Evolutionary conservation across 2,113 vertebrate genomes (phyloP).

Genomic region (Clarias macrocephalus): DNA sequence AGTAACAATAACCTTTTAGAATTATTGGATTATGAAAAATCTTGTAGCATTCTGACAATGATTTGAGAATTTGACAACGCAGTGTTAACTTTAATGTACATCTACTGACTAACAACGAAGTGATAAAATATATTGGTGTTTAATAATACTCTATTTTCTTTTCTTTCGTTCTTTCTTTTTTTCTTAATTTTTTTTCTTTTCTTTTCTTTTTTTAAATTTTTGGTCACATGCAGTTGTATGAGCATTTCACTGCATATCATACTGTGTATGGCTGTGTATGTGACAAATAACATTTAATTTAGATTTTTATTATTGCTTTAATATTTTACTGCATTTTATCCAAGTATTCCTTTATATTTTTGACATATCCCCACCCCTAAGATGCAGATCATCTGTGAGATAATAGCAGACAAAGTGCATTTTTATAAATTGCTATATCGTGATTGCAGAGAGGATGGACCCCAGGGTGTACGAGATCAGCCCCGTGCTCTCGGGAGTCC

Average conservation of each 20-base stretch:
- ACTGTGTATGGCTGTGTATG: no score
- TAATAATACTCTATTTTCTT: no score
- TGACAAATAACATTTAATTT: no score
- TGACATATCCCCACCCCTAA: not conserved
- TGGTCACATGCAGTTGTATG: no score
- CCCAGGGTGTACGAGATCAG: conserved; percentile 58
- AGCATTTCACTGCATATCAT: no score
- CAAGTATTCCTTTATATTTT: not conserved
- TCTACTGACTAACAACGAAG: not conserved
- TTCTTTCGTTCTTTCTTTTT: no score
- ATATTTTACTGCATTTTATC: not conserved
- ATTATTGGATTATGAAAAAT: not conserved
- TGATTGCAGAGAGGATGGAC: conserved; percentile 64
- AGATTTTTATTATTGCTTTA: not conserved
- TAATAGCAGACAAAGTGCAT: not conserved
- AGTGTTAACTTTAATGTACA: no score
- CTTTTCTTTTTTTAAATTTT: no score
- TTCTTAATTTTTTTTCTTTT: no score
- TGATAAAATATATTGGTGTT: no score
- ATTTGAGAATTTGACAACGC: no score
- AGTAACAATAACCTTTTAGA: not conserved
- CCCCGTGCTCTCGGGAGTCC: conserved; percentile 65
- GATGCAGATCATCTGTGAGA: not conserved
- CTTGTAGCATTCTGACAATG: not conserved
- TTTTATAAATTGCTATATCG: conserved; percentile 18